Evolutionary conservation across 2,797 vertebrate species (phyloP).

Genomic region (Decapterus maruadsi): DNA sequence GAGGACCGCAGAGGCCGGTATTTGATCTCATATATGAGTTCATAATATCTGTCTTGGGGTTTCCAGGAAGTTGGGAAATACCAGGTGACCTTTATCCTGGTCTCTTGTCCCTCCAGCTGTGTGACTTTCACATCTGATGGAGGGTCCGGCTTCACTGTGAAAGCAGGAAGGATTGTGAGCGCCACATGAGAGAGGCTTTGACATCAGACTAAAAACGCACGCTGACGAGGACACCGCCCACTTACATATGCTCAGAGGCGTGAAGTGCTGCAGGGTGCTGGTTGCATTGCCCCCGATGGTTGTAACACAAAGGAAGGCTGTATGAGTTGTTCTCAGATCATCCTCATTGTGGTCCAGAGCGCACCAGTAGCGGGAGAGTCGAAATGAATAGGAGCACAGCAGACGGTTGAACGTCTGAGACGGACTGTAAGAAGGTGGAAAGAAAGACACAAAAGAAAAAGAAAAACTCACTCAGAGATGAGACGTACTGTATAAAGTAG

Average conservation of each 20-base stretch:
- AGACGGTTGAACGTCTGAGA: background rate
- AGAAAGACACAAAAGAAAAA: background rate
- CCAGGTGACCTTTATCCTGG: constrained; percentile 86
- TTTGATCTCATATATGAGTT: constrained; percentile 86
- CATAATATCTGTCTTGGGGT: constrained; percentile 66
- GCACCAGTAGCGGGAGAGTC: constrained; percentile 84
- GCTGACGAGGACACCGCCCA: background rate
- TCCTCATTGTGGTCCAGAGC: constrained; percentile 71
- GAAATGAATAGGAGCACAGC: constrained; percentile 81
- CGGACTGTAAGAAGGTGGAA: constrained; percentile 20
- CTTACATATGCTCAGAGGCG: constrained; percentile 82
- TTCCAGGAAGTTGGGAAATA: constrained; percentile 87
- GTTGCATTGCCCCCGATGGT: constrained; percentile 71
- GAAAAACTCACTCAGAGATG: background rate
- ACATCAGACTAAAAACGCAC: background rate
- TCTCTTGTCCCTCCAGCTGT: constrained; percentile 47
- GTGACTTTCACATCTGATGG: constrained; percentile 81
- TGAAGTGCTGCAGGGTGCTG: constrained; percentile 71
- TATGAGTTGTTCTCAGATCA: constrained; percentile 55
- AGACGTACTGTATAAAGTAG: too few species aligned
- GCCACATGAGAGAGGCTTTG: background rate
- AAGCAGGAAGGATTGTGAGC: background rate
- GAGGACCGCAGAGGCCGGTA: constrained; percentile 78
- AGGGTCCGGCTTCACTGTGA: constrained; percentile 90
- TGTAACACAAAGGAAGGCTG: constrained; percentile 82